Conservation (phyloP, 2,797 vertebrate species). For the Takifugu rubripes region DNA sequence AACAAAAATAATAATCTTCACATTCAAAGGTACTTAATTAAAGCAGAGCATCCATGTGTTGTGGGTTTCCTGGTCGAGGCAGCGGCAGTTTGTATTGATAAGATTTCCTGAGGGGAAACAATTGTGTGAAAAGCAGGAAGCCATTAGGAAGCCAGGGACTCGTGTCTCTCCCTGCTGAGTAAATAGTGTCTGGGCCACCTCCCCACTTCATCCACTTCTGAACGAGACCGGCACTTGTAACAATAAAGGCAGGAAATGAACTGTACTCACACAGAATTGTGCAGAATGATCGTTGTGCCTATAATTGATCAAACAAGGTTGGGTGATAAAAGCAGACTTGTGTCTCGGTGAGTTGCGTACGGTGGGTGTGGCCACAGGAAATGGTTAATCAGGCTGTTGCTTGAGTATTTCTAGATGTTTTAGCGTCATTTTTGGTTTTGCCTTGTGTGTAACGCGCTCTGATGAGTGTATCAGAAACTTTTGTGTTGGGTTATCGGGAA, state of each 20-base stretch:
- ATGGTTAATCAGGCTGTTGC: slow-evolving; percentile 40
- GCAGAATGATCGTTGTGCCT: slow-evolving; percentile 57
- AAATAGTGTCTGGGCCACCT: slow-evolving; percentile 63
- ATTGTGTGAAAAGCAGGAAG: slow-evolving; percentile 92
- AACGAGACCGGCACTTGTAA: slow-evolving; percentile 64
- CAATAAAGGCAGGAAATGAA: slow-evolving; percentile 73
- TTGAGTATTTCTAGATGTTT: slow-evolving; percentile 7
- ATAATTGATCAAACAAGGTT: slow-evolving; percentile 61
- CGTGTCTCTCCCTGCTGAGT: slow-evolving; percentile 67
- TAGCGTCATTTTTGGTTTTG: background rate
- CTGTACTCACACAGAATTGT: slow-evolving; percentile 49
- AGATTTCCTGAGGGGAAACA: slow-evolving; percentile 89
- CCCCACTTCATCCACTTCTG: slow-evolving; percentile 43
- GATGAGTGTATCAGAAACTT: too few relatives aligned
- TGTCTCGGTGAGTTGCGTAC: slow-evolving; percentile 15
- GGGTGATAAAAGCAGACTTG: slow-evolving; percentile 44
- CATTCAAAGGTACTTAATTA: slow-evolving; percentile 47
- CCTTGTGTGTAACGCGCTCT: too few relatives aligned
- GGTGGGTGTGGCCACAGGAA: slow-evolving; percentile 24
- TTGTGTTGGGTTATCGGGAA: too few relatives aligned
- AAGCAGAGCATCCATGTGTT: slow-evolving; percentile 39
- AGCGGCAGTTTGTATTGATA: slow-evolving; percentile 71
- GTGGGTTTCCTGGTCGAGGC: slow-evolving; percentile 62
- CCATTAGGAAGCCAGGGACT: slow-evolving; percentile 82
- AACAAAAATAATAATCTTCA: slow-evolving; percentile 6